Evolutionary conservation across 1,140 invertebrate species (phyloP).

Genomic region (Phymorhynchus buccinoides): DNA sequence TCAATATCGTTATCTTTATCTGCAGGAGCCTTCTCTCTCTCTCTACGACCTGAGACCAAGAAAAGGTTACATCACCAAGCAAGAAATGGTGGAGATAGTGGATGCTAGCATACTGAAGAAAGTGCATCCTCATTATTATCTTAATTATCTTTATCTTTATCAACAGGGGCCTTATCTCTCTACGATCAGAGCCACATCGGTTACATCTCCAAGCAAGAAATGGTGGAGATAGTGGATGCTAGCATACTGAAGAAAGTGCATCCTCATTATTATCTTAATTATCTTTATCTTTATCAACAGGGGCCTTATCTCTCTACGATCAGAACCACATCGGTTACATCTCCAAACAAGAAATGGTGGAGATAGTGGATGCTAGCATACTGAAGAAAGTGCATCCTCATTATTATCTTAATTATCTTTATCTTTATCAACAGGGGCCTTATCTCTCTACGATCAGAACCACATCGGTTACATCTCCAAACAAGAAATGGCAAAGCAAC

Average conservation of each 20-base stretch:
- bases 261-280: too few species aligned
- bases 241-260: too few species aligned
- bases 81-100: constrained; percentile 99
- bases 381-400: constrained; percentile 79
- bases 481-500: constrained; percentile 98
- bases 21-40: constrained; percentile 88
- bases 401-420: not conserved
- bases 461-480: constrained; percentile 98
- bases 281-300: too few species aligned
- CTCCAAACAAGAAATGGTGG: constrained; percentile 97
- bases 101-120: constrained; percentile 99
- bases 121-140: too few species aligned
- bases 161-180: constrained; percentile 73
- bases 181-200: not conserved
- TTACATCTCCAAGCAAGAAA: not conserved
- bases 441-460: constrained; percentile 95
- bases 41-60: constrained; percentile 97
- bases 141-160: too few species aligned
- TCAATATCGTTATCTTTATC: not conserved
- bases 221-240: too few species aligned
- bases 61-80: constrained; percentile 95
- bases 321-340: constrained; percentile 98
- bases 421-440: constrained; percentile 84
- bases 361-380: constrained; percentile 99
- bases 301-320: constrained; percentile 97